Conservation (phyloP, 2,888 invertebrate genomes). For the Platycheirus albimanus region DNA sequence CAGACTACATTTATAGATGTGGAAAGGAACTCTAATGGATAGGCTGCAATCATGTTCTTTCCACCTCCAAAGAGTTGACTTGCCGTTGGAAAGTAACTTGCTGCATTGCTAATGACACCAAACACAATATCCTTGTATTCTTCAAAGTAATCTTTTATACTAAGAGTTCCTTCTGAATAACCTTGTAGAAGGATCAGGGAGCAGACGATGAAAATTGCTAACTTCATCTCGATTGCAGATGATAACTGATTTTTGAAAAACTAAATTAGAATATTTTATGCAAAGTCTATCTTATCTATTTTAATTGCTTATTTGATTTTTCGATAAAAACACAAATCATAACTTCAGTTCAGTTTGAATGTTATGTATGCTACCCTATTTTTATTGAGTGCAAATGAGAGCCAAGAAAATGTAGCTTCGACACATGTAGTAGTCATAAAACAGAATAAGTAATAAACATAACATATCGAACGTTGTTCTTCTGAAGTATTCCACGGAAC, state of each 20-base stretch:
- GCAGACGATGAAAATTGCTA: background rate
- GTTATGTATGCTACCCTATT: no score
- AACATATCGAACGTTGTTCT: no score
- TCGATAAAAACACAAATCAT: no score
- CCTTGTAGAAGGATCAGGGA: background rate
- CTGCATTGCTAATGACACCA: slow-evolving; percentile 75
- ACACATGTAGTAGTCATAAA: no score
- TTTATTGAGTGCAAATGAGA: no score
- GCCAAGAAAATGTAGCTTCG: no score
- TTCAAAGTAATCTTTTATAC: slow-evolving; percentile 73
- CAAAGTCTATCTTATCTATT: no score
- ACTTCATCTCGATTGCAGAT: slow-evolving; percentile 17
- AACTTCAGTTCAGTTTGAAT: no score
- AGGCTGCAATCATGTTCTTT: slow-evolving; percentile 80
- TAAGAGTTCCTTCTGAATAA: slow-evolving; percentile 7
- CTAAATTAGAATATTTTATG: background rate
- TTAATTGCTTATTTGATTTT: background rate
- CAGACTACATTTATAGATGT: slow-evolving; percentile 78
- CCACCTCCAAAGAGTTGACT: slow-evolving; percentile 77
- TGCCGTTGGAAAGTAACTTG: slow-evolving; percentile 66
- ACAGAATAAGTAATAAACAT: no score
- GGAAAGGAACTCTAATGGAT: slow-evolving; percentile 80
- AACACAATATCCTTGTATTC: slow-evolving; percentile 71
- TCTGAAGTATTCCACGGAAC: no score
- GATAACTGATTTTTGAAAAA: background rate